A percentile compares a stretch with the other conserved stretches of the same genome.
Conservation (phyloP, 2,888 invertebrate species). For the Chloromyia formosa region DNA sequence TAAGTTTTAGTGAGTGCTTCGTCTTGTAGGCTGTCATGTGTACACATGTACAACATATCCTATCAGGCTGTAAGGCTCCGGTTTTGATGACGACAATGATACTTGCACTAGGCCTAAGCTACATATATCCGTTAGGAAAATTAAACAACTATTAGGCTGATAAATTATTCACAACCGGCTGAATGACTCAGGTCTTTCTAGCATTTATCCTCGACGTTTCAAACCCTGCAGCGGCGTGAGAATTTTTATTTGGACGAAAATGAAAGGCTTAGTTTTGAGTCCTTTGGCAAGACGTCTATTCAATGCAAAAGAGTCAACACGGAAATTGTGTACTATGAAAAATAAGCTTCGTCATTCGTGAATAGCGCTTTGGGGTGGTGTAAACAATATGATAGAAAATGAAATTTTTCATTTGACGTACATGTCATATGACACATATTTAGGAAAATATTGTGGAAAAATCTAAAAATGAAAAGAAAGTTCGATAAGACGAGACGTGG, state of each 20-base stretch:
- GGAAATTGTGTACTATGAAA: too few relatives aligned
- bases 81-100: background rate
- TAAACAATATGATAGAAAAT: too few relatives aligned
- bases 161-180: conserved; percentile 21
- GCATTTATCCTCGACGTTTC: too few relatives aligned
- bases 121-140: background rate
- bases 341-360: too few relatives aligned
- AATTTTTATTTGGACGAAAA: background rate
- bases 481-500: too few relatives aligned
- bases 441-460: too few relatives aligned
- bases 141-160: conserved; percentile 27
- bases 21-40: background rate
- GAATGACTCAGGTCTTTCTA: background rate
- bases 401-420: too few relatives aligned
- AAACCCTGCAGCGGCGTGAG: background rate
- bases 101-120: background rate
- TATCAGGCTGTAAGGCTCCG: background rate
- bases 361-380: too few relatives aligned
- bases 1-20: too few relatives aligned
- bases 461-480: too few relatives aligned
- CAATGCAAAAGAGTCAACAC: too few relatives aligned
- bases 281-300: conserved; percentile 8
- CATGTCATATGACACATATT: too few relatives aligned
- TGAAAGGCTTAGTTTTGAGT: background rate
- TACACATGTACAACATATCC: conserved; percentile 4